Percentiles rank a stretch among this genome's conserved stretches.
phyloP scores from a whole-genome alignment of 2,888 invertebrate species.

The Embidobia sp. region DNA sequence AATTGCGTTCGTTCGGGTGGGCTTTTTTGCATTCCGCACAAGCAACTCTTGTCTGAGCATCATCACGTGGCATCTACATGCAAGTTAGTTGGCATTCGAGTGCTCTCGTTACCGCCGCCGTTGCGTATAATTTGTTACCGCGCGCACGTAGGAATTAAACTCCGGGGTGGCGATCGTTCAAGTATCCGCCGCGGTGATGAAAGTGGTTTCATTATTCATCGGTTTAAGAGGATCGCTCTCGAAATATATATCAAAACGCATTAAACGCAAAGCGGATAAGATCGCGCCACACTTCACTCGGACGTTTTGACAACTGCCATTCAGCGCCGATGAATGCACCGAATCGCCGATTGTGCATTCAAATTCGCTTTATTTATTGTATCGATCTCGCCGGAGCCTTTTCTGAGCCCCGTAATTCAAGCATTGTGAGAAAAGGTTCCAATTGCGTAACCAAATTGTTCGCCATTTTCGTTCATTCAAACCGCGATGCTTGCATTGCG shows the following conservation, averaged over 20 bases:
- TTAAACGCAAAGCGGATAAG: slow-evolving; percentile 57
- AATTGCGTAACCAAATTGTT: no score
- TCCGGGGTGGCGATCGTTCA: slow-evolving; percentile 67
- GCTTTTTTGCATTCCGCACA: slow-evolving; percentile 40
- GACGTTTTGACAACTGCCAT: slow-evolving; percentile 49
- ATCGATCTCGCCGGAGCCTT: slow-evolving; percentile 14
- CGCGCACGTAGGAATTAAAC: slow-evolving; percentile 66
- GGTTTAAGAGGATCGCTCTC: slow-evolving; percentile 57
- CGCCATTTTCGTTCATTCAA: no score
- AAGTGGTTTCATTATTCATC: slow-evolving; percentile 71
- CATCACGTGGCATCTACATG: slow-evolving; percentile 44
- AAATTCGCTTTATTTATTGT: slow-evolving; percentile 46
- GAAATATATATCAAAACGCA: slow-evolving; percentile 54
- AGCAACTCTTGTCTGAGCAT: slow-evolving; percentile 37
- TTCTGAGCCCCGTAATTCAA: slow-evolving; percentile 18
- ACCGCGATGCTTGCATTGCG: no score
- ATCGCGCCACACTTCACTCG: slow-evolving; percentile 29
- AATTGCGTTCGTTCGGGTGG: slow-evolving; percentile 23
- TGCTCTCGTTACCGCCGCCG: slow-evolving; percentile 64
- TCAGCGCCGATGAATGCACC: slow-evolving; percentile 49
- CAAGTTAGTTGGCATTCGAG: slow-evolving; percentile 54
- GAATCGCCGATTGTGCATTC: slow-evolving; percentile 46
- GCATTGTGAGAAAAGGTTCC: slow-evolving; percentile 17
- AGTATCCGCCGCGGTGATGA: slow-evolving; percentile 65
- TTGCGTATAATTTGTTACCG: slow-evolving; percentile 74